Base-by-base conservation (phyloP, 2,888 invertebrate genomes). In the Tinea pellionella region DNA sequence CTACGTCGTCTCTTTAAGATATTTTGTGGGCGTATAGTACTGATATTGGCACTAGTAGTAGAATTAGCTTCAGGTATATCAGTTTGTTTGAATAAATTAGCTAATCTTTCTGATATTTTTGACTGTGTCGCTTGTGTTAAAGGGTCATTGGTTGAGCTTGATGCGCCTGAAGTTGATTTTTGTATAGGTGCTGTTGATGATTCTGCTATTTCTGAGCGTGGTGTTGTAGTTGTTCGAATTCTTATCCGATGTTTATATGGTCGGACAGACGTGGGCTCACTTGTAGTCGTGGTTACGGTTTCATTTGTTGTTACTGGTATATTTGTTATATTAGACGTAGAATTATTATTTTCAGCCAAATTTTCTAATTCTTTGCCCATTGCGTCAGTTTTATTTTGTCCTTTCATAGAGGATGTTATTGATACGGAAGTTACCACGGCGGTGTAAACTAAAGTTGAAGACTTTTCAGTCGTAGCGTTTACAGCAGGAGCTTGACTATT, bases 401-500 rank as follows among this genome's bases (percentile, higher is more conserved):
- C 85, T 73, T 87, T 88, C 69, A 87, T 80, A 19, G 88, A 88
- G 2, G 88, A 88, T 24, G 88, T 88, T 63, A 88, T 85, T 7
- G 88, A 88, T 15, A 89, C 80, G 43, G 88, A 88, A 30, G 88
- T 89, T 0, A 88, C 88, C 42, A 88, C 88, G 2, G 88, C 88
- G 6, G 88, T 88, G 61, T 87, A 88, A 6, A 88, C 82, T 43
- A 87, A 78, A n/a, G 88, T 85, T 7, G 88, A 77, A 42, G 78
- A 73, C 65, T 84, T 83, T 67, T 85, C 81, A 42, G 88, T 87
- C 1, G 85, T 84, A 30, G 78, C 66, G 67, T 85, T 85, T 6
- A 73, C 64, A 18, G 66, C 18, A 60, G 68, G 67, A 1, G 69
- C 67, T 19, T 69, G 62, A 41, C 66, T 66, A 62, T 64, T 76